Evolutionary conservation across 2,888 invertebrate species (phyloP).

Genomic region (Cantharis rustica): DNA sequence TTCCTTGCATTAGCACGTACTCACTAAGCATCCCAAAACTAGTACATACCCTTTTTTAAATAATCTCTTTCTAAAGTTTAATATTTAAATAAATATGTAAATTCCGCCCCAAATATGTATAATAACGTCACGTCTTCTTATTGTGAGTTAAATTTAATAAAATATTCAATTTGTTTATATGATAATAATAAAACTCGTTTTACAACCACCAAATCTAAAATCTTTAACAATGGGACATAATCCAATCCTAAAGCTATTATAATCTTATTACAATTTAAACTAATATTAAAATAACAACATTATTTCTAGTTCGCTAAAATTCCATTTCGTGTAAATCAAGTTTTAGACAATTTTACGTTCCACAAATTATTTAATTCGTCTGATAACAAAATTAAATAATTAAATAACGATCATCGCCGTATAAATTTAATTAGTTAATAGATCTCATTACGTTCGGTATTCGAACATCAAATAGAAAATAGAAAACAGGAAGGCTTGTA

Average conservation of each 20-base stretch:
- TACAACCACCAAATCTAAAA: not conserved
- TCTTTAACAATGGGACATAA: not conserved
- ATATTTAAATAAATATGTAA: not conserved
- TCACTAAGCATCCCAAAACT: not conserved
- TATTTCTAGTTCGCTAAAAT: not conserved
- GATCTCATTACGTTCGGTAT: not conserved
- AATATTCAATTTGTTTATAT: not conserved
- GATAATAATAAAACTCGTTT: not conserved
- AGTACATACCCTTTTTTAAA: not conserved
- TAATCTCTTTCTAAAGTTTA: not conserved
- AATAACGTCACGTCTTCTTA: not conserved
- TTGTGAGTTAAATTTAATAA: not conserved
- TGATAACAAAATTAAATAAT: not conserved
- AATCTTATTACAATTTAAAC: not conserved
- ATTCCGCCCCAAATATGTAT: not conserved
- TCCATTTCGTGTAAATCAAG: not conserved
- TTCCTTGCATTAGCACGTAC: not conserved
- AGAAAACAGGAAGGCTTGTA: not conserved
- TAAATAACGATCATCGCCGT: not conserved
- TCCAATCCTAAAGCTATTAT: not conserved
- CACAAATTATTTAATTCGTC: not conserved
- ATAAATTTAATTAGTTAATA: not conserved
- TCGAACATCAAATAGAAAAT: not conserved
- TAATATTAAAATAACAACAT: not conserved
- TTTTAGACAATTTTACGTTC: not conserved